Base-by-base conservation (phyloP, 2,797 vertebrate species). In the Rhabdomys pumilio region DNA sequence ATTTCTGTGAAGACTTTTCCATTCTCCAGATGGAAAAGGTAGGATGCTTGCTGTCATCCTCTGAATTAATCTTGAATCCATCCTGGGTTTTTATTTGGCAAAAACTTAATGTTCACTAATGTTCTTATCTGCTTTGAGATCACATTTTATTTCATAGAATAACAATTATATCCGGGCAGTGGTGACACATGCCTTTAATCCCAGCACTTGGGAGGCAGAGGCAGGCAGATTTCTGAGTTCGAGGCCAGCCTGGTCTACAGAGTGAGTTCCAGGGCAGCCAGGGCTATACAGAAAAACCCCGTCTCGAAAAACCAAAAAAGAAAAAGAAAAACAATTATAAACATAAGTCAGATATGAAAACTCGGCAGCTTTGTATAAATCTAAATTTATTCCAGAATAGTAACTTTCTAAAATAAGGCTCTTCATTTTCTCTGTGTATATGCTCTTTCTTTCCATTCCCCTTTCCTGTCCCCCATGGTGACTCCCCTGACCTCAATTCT, bases 121-220 rank as follows among this genome's bases (percentile, higher is more conserved):
- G 65, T 93, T 92, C 41, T 44, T 88, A 38, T 10, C 29, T 96
- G 13, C 67, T 76, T 87, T 92, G 80, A 95, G 80, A 34, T 90
- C 41, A 96, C 14, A 63, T 95, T 96, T 96, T 83, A 94, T 93
- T 96, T 90, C 82, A 69, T 75, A 86, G 53, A 86, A 90, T 95
- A 91, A 90, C 73, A 90, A 89, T 67, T 77, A 67, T 59, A 80
- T 4, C 44, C 44, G 44, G 44, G 44, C 44, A 44, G 44, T 44
- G 44, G 6, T 44, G 44, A 3, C 44, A 44, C 44, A 44, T 3
- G 44, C 44, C 44, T 44, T 44, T 44, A 44, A 44, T 44, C 44
- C 44, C 44, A 44, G 44, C 44, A 44, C 44, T 44, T 44, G 3
- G 44, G 44, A 44, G 44, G 44, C 44, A 44, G 44, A 44, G 44